Conservation (phyloP, 1,140 invertebrate genomes). For the Nephila pilipes region DNA sequence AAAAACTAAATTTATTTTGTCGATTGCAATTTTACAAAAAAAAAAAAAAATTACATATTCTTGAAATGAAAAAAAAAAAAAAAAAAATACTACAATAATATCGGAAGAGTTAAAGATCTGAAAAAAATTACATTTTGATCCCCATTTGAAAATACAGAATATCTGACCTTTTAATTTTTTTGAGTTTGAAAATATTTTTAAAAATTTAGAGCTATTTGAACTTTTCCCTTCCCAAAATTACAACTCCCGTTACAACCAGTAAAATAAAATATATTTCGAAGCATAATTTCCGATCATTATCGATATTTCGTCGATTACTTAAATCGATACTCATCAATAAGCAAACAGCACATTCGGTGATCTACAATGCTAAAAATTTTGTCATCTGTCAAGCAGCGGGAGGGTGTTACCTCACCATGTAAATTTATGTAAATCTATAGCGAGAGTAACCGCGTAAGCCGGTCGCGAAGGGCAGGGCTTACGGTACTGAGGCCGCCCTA, state of each 20-base stretch:
- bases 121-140: too few species aligned
- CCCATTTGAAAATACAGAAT: too few species aligned
- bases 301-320: not conserved
- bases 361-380: conserved; percentile 66
- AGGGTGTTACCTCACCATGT: conserved; percentile 66
- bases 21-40: too few species aligned
- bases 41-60: too few species aligned
- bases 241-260: too few species aligned
- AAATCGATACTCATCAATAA: conserved; percentile 67
- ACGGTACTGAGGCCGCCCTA: conserved; percentile 10
- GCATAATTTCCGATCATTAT: not conserved
- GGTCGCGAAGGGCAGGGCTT: conserved; percentile 43
- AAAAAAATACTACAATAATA: too few species aligned
- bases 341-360: not conserved
- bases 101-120: too few species aligned
- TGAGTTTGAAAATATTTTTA: not conserved
- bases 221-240: not conserved
- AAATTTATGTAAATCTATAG: conserved; percentile 76
- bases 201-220: not conserved
- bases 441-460: conserved; percentile 2
- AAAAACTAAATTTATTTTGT: too few species aligned
- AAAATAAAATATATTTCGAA: not conserved
- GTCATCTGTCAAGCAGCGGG: conserved; percentile 64
- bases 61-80: too few species aligned
- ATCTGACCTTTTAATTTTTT: not conserved